A percentile compares a stretch with the other conserved stretches of the same genome.
Conservation (phyloP, 2,113 vertebrate genomes). For the Lutjanus erythropterus region DNA sequence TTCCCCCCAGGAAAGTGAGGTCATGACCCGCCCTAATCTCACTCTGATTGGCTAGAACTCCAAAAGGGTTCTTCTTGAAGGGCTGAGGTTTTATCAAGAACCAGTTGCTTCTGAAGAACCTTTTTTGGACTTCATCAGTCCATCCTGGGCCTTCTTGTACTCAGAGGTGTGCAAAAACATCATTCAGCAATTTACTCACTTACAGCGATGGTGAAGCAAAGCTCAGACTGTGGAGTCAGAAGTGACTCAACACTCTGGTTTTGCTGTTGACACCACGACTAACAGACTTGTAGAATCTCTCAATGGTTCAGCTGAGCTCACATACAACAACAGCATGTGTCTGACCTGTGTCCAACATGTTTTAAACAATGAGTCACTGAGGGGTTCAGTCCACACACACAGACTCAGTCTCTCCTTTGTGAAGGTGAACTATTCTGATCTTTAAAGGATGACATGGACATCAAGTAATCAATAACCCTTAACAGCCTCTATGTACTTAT, state of each 20-base stretch:
- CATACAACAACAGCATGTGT: slow-evolving; percentile 22
- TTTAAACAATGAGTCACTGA: slow-evolving; percentile 24
- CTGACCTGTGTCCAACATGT: background rate
- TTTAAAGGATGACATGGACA: background rate
- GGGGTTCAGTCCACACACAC: background rate
- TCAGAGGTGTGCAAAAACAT: too few relatives aligned
- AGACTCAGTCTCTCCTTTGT: background rate
- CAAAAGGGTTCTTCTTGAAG: too few relatives aligned
- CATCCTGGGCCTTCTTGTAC: too few relatives aligned
- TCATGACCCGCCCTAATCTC: too few relatives aligned
- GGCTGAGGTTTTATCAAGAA: too few relatives aligned
- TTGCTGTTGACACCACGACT: background rate
- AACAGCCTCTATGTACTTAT: background rate
- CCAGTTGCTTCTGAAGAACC: too few relatives aligned
- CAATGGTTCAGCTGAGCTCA: slow-evolving; percentile 2
- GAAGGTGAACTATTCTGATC: background rate
- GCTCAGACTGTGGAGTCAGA: background rate
- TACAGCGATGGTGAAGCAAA: too few relatives aligned
- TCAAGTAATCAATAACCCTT: slow-evolving; percentile 19
- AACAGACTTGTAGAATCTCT: slow-evolving; percentile 14
- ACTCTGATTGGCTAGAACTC: too few relatives aligned
- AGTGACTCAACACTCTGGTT: slow-evolving; percentile 18
- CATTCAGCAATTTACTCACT: background rate
- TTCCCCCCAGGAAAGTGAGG: too few relatives aligned
- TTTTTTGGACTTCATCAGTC: too few relatives aligned